Percentiles rank a stretch among this genome's conserved stretches.
phyloP scores from a whole-genome alignment of 2,888 invertebrate genomes.

The Nebria brevicollis region DNA sequence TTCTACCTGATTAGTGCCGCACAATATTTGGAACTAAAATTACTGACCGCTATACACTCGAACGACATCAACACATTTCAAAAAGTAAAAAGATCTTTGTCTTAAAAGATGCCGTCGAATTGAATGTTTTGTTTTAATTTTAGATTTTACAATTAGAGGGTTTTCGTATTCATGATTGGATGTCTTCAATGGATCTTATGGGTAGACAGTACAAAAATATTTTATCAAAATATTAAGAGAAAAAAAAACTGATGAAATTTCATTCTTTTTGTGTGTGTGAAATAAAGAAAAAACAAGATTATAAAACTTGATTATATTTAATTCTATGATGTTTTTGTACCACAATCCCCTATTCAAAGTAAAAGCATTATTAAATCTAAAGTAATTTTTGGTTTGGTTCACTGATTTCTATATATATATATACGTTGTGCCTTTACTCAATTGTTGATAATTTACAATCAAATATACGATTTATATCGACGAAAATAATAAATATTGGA shows the following conservation, averaged over 20 bases:
- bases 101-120: neutral
- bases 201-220: constrained; percentile 50
- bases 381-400: too few species aligned
- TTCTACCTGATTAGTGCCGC: constrained; percentile 48
- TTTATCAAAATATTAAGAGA: constrained; percentile 32
- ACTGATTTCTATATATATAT: too few species aligned
- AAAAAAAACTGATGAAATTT: neutral
- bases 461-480: too few species aligned
- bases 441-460: too few species aligned
- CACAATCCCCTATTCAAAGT: neutral
- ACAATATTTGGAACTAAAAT: constrained; percentile 29
- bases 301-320: neutral
- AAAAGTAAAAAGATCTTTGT: constrained; percentile 24
- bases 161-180: constrained; percentile 48
- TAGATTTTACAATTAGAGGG: constrained; percentile 49
- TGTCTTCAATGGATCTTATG: constrained; percentile 50
- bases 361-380: too few species aligned
- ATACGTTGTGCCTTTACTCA: too few species aligned
- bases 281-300: neutral
- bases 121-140: constrained; percentile 38
- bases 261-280: neutral
- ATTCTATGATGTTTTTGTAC: neutral
- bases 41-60: constrained; percentile 19
- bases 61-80: constrained; percentile 20
- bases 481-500: too few species aligned